Evolutionary conservation across 2,888 invertebrate genomes (phyloP), one percentile per base, ranked within the genome.

Genomic region (Lingula anatina): DNA sequence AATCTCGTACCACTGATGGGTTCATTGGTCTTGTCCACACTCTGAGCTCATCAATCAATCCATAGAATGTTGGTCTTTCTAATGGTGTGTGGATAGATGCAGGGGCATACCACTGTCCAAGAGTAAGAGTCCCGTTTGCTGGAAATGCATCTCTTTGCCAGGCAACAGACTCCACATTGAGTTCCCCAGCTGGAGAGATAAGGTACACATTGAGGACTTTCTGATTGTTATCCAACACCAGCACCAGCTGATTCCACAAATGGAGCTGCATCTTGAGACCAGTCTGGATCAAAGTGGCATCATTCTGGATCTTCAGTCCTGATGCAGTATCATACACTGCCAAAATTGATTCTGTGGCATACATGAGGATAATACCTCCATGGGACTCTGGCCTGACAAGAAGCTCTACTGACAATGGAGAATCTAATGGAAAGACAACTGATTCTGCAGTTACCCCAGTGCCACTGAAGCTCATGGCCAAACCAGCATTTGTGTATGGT

Each of bases 11-110:
- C n/a, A 66, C 50, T 1, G 60, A 54, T 41, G 65, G 65, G 31
- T 59, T 66, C 38, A 58, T 56, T 12, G 61, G 61, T 25, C 65
- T 43, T 5, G 53, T 53, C 66, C 66, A 66, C 20, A 66, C 51
- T 25, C 65, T 52, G 3, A 65, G 50, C 45, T 65, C 65, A 50
- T 65, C 65, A 31, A 66, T 55, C 24, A 55, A 55, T 2, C 64
- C 65, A 20, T n/a, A 39, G 37, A 61, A 62, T 23, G 49, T 50
- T n/a, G 57, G 56, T 12, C 53, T 46, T 5, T 55, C 51, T 23
- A 55, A 42, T 0, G 47, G 28, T n/a, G n/a, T n/a, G n/a, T n/a
- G n/a, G n/a, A n/a, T n/a, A n/a, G n/a, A n/a, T n/a, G 46, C 31
- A 18, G 53, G 46, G 2, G 60, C 59, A 15, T 54, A 47, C 56